phyloP scores from a whole-genome alignment of 2,797 vertebrate genomes.

The Chloroceryle inda region DNA sequence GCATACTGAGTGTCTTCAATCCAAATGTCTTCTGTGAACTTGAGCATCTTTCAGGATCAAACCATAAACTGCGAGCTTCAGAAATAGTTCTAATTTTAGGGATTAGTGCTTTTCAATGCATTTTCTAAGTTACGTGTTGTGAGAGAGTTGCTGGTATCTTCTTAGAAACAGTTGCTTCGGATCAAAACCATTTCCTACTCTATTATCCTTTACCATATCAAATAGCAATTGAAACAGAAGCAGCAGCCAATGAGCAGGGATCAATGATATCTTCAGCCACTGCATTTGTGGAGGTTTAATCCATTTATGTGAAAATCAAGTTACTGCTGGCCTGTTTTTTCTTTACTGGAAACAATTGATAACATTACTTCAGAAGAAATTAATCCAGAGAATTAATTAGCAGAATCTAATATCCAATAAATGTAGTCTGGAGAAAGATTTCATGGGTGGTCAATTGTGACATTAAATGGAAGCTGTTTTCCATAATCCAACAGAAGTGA shows the following conservation, averaged over 20 bases:
- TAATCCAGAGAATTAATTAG: constrained; percentile 92
- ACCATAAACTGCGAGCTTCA: constrained; percentile 34
- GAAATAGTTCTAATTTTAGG: constrained; percentile 54
- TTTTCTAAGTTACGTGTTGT: constrained; percentile 56
- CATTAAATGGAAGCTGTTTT: constrained; percentile 68
- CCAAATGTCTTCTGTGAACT: constrained; percentile 18
- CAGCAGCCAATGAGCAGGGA: constrained; percentile 85
- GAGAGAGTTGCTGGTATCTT: constrained; percentile 88
- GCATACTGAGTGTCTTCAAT: neutral
- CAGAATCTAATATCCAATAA: constrained; percentile 90
- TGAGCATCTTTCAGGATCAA: constrained; percentile 17
- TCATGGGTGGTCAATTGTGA: constrained; percentile 79
- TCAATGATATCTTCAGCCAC: constrained; percentile 89
- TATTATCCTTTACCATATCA: constrained; percentile 86
- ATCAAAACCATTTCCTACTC: constrained; percentile 74
- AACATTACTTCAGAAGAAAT: constrained; percentile 91
- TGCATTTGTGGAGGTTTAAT: constrained; percentile 89
- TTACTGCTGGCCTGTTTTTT: constrained; percentile 70
- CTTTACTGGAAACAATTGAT: constrained; percentile 92
- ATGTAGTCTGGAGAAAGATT: constrained; percentile 77
- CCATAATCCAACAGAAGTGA: constrained; percentile 50
- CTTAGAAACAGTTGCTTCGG: constrained; percentile 86
- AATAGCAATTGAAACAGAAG: constrained; percentile 88
- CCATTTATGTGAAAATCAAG: constrained; percentile 89
- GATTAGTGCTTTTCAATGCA: constrained; percentile 49